phyloP scores from a whole-genome alignment of 53 echinoderm and acorn worm species.

The Patiria pectinifera region DNA sequence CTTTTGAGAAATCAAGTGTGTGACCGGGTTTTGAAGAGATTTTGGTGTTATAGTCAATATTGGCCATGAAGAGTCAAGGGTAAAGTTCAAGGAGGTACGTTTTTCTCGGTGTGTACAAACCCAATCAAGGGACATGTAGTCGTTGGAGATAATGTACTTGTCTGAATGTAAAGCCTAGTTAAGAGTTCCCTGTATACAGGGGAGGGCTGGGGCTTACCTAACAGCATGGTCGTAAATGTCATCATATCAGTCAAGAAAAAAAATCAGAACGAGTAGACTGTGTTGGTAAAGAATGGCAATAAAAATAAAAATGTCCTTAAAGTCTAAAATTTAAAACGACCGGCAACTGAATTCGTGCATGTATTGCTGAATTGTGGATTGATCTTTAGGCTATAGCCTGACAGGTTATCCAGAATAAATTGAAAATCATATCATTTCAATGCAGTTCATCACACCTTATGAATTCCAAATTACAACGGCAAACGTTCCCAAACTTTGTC shows the following conservation, averaged over 20 bases:
- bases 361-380: neutral
- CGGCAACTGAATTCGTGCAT: no score
- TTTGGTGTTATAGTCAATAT: slow-evolving; percentile 58
- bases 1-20: slow-evolving; percentile 52
- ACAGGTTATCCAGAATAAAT: no score
- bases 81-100: slow-evolving; percentile 50
- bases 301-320: no score
- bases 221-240: neutral
- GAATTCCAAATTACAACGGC: neutral
- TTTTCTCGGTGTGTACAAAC: slow-evolving; percentile 5
- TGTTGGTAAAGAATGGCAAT: no score
- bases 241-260: slow-evolving; percentile 25
- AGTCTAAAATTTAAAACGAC: no score
- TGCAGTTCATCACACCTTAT: neutral
- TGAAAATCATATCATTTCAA: neutral
- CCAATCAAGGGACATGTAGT: slow-evolving; percentile 45
- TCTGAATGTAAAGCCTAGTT: slow-evolving; percentile 20
- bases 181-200: slow-evolving; percentile 2
- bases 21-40: slow-evolving; percentile 54
- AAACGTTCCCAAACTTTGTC: neutral
- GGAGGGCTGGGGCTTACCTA: neutral
- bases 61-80: slow-evolving; percentile 45
- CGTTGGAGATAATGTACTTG: slow-evolving; percentile 37
- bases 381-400: no score
- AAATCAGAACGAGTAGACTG: no score